Base-by-base conservation (phyloP, 37 sponge, comb jelly and placozoan genomes). In the Halichondria panicea region DNA sequence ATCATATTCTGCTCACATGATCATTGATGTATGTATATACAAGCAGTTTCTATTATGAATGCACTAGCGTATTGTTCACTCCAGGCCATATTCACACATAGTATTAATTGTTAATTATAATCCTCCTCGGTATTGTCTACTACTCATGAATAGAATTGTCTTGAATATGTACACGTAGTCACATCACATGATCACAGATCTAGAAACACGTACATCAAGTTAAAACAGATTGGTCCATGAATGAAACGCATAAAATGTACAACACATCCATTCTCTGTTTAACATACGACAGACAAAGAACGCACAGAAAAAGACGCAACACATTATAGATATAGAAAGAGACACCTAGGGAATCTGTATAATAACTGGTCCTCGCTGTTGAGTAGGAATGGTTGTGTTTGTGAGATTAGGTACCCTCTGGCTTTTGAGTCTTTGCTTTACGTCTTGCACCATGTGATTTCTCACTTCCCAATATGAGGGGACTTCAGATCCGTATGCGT, bases 401-500 rank as follows among this genome's bases (percentile, higher is more conserved):
- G 73, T 56, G 32, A 72, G 55, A 3, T n/a, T 39, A 1, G 67
- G 43, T n/a, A 35, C 22, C 2, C 22, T n/a, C 42, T 52, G 61
- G 27, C 65, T 84, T 44, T 50, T 45, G 4, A 86, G 60, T 68
- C 81, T 65, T 0, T 59, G 56, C 19, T 68, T 60, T 35, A 86
- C 75, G 35, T 86, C 81, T 24, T 41, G 42, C 12, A 79, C 12
- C 81, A 86, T 79, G 24, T 67, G 54, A 21, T 79, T 63, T 40
- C 87, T 13, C 0, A 86, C 44, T 37, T 79, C 81, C 87, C 87
- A 86, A 69, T 86, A 86, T 31, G 75, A 57, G 32, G 87, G 87
- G 31, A 52, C 22, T 38, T 72, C 75, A 18, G 60, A 35, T 15
- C 81, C 79, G 58, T 86, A 86, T 15, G 87, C 81, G 25, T 68